Conservation (phyloP, 2,888 invertebrate species). For the Amphipoea lucens region DNA sequence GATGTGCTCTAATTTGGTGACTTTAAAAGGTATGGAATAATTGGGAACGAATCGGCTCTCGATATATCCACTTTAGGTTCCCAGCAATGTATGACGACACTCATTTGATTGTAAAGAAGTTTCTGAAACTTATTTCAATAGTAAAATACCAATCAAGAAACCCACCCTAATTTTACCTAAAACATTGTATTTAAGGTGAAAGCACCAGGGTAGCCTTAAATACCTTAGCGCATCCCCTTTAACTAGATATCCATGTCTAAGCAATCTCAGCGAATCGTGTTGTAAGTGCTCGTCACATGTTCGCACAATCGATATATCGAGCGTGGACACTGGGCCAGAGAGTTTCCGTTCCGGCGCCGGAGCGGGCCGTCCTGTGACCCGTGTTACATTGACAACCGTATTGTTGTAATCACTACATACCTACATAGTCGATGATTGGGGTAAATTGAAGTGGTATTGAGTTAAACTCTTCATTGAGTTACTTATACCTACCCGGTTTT, state of each 20-base stretch:
- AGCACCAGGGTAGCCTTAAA: not conserved
- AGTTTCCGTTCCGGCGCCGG: constrained; percentile 72
- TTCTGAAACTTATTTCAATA: not conserved
- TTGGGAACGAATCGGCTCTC: not conserved
- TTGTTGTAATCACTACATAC: constrained; percentile 15
- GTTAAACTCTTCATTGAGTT: not conserved
- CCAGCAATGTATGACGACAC: not conserved
- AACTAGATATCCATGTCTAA: not conserved
- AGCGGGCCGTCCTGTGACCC: constrained; percentile 73
- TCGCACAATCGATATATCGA: constrained; percentile 78
- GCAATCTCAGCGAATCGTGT: not conserved
- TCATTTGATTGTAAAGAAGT: not conserved
- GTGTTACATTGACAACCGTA: constrained; percentile 66
- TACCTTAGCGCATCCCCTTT: not conserved
- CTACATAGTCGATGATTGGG: not conserved
- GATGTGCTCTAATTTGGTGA: not conserved
- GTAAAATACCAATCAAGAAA: too few relatives aligned
- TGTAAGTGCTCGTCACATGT: constrained; percentile 34
- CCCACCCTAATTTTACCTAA: not conserved
- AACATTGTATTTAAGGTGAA: not conserved
- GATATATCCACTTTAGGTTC: not conserved
- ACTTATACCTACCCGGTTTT: not conserved
- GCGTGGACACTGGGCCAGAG: constrained; percentile 69
- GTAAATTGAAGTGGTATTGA: not conserved
- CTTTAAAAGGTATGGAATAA: too few relatives aligned